These are phyloP conservation scores for Antheraea assamensis DNA, from an alignment of 2,888 invertebrate species.

Conservation along the genomic window DNA sequence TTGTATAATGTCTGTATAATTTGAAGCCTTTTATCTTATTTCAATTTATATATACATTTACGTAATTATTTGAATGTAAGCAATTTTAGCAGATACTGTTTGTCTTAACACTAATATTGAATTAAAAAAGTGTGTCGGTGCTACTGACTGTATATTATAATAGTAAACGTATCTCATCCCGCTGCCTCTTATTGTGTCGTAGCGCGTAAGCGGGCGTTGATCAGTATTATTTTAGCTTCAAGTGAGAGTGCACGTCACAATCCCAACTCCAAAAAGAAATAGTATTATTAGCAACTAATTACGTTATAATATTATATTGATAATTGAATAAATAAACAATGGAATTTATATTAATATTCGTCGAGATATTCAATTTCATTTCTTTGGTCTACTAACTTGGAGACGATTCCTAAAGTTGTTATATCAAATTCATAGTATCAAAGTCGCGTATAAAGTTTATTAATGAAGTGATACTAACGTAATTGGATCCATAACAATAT, in stretches of 20 bases:
- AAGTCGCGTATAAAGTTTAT: constrained; percentile 14
- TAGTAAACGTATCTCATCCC: constrained; percentile 33
- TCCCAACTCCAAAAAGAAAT: background rate
- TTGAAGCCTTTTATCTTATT: background rate
- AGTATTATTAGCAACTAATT: background rate
- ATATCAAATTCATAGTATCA: background rate
- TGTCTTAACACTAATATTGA: constrained; percentile 31
- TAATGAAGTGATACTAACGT: constrained; percentile 17
- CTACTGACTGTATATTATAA: constrained; percentile 28
- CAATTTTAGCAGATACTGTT: constrained; percentile 5
- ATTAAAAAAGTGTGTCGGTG: constrained; percentile 44
- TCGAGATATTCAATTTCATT: constrained; percentile 2
- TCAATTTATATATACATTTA: constrained; percentile 41
- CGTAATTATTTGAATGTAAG: constrained; percentile 26
- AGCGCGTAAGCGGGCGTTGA: constrained; percentile 40
- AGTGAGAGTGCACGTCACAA: constrained; percentile 51
- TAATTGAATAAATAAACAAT: constrained; percentile 26
- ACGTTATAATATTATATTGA: constrained; percentile 25
- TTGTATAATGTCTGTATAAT: too few species aligned
- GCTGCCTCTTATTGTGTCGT: constrained; percentile 21
- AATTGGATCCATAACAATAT: constrained; percentile 15
- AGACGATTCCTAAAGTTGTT: constrained; percentile 19
- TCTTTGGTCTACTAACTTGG: background rate
- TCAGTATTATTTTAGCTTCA: constrained; percentile 65
- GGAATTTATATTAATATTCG: constrained; percentile 16